Base-by-base conservation (phyloP, 2,888 invertebrate genomes). In the Agrotis clavis region DNA sequence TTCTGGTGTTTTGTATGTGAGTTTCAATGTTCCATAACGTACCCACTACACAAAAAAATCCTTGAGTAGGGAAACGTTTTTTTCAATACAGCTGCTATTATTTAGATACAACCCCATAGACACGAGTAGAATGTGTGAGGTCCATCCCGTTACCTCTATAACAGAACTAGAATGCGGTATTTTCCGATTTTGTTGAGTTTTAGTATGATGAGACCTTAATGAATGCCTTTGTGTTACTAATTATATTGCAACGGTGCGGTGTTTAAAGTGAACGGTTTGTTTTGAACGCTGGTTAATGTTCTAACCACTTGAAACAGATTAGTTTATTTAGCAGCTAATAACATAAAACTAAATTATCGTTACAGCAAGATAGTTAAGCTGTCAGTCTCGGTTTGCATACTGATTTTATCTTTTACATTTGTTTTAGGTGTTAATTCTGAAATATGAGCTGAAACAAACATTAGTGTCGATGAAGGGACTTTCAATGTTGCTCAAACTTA, bases 171-270 rank as follows among this genome's bases (percentile, higher is more conserved):
- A 11, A 35, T 61, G 18, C 4, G 6, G 5, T 50, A 30, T 47
- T 70, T 69, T 50, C 64, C 19, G 47, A 76, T 77, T 64, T 70
- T 51, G 54, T 77, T 56, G 60, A 53, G n/a, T 54, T 67, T 77
- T 63, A 71, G 41, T 72, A 6, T 51, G 25, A 51, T 60, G 65
- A 50, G 35, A 21, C 11, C 11, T 50, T 77, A 60, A 77, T 63
- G 59, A 71, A 18, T 59, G 35, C n/a, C 59, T 72, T 77, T 77
- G 72, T 77, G 19, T 25, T 13, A 25, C 9, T 71, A 63, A 77
- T 60, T 60, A 45, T 60, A 63, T 54, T 63, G 13, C 35, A 47
- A 48, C 45, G 21, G 60, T 72, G 48, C 41, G 19, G 59, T 72
- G 48, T 53, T 59, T 50, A 53, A 6, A 67, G 21, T 5, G 16